phyloP scores from a whole-genome alignment of 1,140 invertebrate species.

The Centruroides sculpturatus region DNA sequence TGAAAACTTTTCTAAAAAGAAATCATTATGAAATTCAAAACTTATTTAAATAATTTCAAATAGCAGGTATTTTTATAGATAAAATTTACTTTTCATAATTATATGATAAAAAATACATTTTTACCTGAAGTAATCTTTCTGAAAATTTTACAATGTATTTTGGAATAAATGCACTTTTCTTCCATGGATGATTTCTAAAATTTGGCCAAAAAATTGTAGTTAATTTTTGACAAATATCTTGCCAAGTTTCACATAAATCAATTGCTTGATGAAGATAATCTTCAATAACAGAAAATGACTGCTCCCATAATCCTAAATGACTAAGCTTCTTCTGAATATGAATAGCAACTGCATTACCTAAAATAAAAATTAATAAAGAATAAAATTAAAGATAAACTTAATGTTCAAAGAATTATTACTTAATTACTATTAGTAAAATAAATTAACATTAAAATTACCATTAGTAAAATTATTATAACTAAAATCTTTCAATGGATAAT shows the following conservation, averaged over 20 bases:
- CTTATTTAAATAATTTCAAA: no score
- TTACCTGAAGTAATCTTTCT: conserved; percentile 50
- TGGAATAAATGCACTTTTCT: conserved; percentile 52
- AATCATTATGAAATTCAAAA: no score
- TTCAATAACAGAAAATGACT: conserved; percentile 41
- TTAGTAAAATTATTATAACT: no score
- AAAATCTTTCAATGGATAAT: no score
- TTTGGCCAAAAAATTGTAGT: conserved; percentile 87
- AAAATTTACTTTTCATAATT: neutral
- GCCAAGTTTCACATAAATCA: conserved; percentile 58
- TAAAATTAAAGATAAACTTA: no score
- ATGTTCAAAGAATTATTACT: no score
- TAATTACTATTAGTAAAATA: no score
- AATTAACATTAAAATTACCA: no score
- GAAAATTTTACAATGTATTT: conserved; percentile 52
- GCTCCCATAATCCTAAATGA: conserved; percentile 44
- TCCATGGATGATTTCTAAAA: conserved; percentile 69
- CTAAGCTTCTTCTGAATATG: conserved; percentile 40
- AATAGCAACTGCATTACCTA: conserved; percentile 31
- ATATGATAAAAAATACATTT: conserved; percentile 5
- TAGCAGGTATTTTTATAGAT: no score
- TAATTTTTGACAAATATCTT: conserved; percentile 59
- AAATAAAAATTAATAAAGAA: neutral
- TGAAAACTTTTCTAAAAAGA: no score
- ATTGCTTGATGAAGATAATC: conserved; percentile 38